A percentile compares a stretch with the other conserved stretches of the same genome.
Evolutionary conservation across 2,888 invertebrate genomes (phyloP).

Genomic region (Eupithecia inturbata): DNA sequence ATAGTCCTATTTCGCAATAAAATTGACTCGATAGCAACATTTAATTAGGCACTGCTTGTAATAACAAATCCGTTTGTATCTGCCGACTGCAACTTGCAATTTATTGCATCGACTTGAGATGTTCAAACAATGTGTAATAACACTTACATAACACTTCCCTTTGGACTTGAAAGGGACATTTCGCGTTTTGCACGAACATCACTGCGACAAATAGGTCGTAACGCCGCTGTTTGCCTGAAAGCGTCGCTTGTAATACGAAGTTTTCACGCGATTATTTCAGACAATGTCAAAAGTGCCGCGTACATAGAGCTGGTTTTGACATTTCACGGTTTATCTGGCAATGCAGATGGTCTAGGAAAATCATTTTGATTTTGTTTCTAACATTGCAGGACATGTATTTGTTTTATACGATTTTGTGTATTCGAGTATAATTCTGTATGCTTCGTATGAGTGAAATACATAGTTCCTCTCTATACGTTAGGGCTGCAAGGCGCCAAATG

Average conservation of each 20-base stretch:
- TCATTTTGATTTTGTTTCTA: neutral
- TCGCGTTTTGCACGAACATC: conserved; percentile 60
- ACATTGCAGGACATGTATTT: neutral
- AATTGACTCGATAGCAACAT: neutral
- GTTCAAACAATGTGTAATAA: conserved; percentile 35
- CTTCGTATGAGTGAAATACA: too few relatives aligned
- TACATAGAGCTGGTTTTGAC: neutral
- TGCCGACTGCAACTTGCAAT: conserved; percentile 19
- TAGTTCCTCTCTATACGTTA: too few relatives aligned
- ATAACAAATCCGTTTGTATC: conserved; percentile 12
- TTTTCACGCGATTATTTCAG: conserved; percentile 49
- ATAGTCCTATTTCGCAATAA: neutral
- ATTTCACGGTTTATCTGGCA: conserved; percentile 3
- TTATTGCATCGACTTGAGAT: conserved; percentile 11
- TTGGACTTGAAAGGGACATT: conserved; percentile 62
- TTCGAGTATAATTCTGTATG: neutral
- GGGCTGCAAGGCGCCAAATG: too few relatives aligned
- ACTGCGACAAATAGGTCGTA: conserved; percentile 73
- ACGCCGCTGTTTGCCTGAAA: conserved; percentile 58
- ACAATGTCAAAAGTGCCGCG: conserved; percentile 19
- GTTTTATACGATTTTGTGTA: neutral
- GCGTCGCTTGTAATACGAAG: conserved; percentile 50
- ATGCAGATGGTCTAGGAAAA: neutral
- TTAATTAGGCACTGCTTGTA: neutral
- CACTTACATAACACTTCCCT: conserved; percentile 39